A percentile compares a stretch with the other conserved stretches of the same genome.
These are phyloP conservation scores for Meriones psammophilus DNA, from an alignment of 2,797 vertebrate genomes.

Conservation along the genomic window DNA sequence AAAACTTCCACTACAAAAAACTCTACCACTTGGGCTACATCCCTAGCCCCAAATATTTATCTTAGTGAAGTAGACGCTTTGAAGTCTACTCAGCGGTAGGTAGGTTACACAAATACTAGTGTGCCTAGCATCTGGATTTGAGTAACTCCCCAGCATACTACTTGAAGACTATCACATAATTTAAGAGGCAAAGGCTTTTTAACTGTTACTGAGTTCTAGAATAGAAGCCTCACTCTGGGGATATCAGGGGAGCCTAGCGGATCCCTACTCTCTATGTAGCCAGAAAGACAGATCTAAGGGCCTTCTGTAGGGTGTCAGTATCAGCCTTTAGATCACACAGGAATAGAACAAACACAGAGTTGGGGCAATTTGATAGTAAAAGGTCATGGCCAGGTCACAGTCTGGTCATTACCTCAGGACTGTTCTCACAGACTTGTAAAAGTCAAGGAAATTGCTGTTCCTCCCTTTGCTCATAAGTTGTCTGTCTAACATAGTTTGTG, in stretches of 20 bases:
- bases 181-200: slow-evolving; percentile 1
- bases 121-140: background rate
- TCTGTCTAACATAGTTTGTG: background rate
- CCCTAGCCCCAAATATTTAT: slow-evolving; percentile 34
- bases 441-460: background rate
- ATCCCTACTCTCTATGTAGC: background rate
- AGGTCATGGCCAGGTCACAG: rapidly evolving
- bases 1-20: no score
- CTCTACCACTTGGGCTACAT: no score
- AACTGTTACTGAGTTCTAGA: background rate
- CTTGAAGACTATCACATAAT: background rate
- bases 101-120: background rate
- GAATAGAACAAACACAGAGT: background rate
- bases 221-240: background rate
- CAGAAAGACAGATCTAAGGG: background rate
- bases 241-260: no score
- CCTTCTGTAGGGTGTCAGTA: background rate
- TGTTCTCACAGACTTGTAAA: background rate
- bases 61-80: slow-evolving; percentile 5
- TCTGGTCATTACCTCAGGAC: background rate
- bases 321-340: background rate
- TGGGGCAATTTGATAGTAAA: background rate
- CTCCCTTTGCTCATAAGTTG: background rate
- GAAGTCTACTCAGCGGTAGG: background rate
- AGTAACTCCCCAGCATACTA: background rate